phyloP scores from a whole-genome alignment of 2,797 vertebrate genomes.

The Rhabdomys pumilio region DNA sequence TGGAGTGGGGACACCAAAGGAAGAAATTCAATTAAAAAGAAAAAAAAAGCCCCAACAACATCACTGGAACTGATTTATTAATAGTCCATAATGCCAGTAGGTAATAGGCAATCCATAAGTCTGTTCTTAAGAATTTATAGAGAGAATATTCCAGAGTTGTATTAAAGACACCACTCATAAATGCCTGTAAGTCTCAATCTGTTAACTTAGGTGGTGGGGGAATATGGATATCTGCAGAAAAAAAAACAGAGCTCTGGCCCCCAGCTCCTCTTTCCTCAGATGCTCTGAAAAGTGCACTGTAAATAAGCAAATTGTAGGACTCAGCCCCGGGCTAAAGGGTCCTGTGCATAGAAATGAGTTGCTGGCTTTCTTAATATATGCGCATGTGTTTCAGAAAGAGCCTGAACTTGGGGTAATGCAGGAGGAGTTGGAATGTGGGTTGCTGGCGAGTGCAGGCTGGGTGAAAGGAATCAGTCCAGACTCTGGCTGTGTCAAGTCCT shows the following conservation, averaged over 20 bases:
- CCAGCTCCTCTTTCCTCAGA: conserved; percentile 56
- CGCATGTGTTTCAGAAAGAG: not conserved
- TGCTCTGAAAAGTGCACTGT: conserved; percentile 49
- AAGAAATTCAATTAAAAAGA: conserved; percentile 47
- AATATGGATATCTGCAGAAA: conserved; percentile 61
- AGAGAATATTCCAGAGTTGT: conserved; percentile 84
- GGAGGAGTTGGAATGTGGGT: not conserved
- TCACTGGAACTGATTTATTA: conserved; percentile 86
- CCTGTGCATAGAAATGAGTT: conserved; percentile 71
- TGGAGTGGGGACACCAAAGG: conserved; percentile 36
- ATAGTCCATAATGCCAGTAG: conserved; percentile 83
- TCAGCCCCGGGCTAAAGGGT: conserved; percentile 51
- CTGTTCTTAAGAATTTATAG: conserved; percentile 87
- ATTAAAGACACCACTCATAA: conserved; percentile 89
- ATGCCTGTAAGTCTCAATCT: conserved; percentile 73
- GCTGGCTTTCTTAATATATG: conserved; percentile 47
- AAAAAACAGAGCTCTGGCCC: conserved; percentile 55
- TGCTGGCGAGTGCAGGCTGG: accelerated
- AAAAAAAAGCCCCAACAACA: not conserved
- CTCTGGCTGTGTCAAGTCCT: not conserved
- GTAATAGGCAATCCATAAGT: conserved; percentile 86
- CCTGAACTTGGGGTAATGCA: not conserved
- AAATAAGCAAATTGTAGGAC: conserved; percentile 68
- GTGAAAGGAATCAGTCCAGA: not conserved
- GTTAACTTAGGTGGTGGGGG: conserved; percentile 60